A percentile compares a stretch with the other conserved stretches of the same genome.
Evolutionary conservation across 2,888 invertebrate genomes (phyloP).

Genomic region (Brachyptera risi): DNA sequence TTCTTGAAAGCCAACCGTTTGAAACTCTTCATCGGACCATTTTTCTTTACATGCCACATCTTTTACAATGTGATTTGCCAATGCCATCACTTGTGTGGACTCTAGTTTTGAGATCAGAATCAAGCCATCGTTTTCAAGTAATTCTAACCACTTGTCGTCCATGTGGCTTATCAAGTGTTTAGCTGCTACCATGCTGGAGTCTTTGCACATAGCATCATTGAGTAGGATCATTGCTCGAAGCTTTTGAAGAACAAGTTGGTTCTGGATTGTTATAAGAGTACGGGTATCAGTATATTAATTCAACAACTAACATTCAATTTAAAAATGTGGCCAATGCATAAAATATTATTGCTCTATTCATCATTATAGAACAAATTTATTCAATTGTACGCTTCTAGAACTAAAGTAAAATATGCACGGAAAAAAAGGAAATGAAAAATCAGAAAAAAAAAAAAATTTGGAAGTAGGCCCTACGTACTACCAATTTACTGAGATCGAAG

Average conservation of each 20-base stretch:
- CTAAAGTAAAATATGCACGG: too few species aligned
- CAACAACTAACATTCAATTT: too few species aligned
- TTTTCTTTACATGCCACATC: neutral
- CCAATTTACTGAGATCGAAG: too few species aligned
- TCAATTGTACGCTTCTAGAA: too few species aligned
- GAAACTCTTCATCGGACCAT: neutral
- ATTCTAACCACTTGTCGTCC: neutral
- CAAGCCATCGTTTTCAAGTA: slow-evolving; percentile 9
- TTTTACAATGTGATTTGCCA: slow-evolving; percentile 10
- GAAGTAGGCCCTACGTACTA: too few species aligned
- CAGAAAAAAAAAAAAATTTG: too few species aligned
- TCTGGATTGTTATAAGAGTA: too few species aligned
- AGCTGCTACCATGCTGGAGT: neutral
- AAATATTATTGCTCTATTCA: too few species aligned
- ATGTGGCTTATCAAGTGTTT: slow-evolving; percentile 5
- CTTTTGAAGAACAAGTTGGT: slow-evolving; percentile 22
- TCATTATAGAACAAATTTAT: too few species aligned
- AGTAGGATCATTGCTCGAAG: slow-evolving; percentile 4
- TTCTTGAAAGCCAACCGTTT: slow-evolving; percentile 7
- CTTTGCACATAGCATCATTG: slow-evolving; percentile 10
- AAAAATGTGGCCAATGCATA: too few species aligned
- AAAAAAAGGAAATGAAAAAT: too few species aligned
- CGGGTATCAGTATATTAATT: too few species aligned
- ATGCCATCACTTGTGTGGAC: neutral
- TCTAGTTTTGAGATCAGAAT: slow-evolving; percentile 4